Evolutionary conservation across 2,113 vertebrate species (phyloP).

Genomic region (Natator depressus): DNA sequence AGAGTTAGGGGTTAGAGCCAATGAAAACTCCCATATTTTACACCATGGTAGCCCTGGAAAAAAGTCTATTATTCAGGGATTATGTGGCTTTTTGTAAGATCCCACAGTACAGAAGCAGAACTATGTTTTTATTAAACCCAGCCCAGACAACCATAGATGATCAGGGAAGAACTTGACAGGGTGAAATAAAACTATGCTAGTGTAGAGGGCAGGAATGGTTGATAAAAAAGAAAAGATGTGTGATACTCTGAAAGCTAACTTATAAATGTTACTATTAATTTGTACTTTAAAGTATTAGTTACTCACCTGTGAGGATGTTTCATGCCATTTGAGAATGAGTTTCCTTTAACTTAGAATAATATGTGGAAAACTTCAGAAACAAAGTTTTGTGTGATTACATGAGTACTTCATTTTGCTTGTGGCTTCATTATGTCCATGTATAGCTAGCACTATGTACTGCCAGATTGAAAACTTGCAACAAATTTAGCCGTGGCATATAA

Average conservation of each 20-base stretch:
- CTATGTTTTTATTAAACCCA: constrained; percentile 27
- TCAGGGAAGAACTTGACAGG: constrained; percentile 3
- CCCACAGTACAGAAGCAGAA: neutral
- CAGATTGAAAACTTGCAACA: constrained; percentile 58
- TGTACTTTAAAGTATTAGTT: neutral
- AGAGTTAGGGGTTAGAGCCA: constrained; percentile 21
- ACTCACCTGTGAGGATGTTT: constrained; percentile 10
- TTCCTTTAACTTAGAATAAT: constrained; percentile 34
- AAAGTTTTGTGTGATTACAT: constrained; percentile 24
- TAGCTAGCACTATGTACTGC: constrained; percentile 64
- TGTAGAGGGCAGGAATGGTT: neutral
- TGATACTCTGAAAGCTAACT: neutral
- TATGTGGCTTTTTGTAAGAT: neutral
- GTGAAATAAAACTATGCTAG: neutral
- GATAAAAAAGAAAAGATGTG: neutral
- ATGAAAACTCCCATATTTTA: constrained; percentile 12
- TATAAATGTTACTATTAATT: neutral
- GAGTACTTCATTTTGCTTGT: constrained; percentile 63
- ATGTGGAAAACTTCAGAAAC: constrained; percentile 20
- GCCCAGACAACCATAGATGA: neutral
- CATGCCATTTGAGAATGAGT: neutral
- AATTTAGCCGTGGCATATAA: constrained; percentile 58
- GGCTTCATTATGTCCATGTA: constrained; percentile 69
- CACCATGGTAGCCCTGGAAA: neutral
- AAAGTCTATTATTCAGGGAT: neutral